Evolutionary conservation across 2,797 vertebrate genomes (phyloP).

Genomic region (Linurgus olivaceus): DNA sequence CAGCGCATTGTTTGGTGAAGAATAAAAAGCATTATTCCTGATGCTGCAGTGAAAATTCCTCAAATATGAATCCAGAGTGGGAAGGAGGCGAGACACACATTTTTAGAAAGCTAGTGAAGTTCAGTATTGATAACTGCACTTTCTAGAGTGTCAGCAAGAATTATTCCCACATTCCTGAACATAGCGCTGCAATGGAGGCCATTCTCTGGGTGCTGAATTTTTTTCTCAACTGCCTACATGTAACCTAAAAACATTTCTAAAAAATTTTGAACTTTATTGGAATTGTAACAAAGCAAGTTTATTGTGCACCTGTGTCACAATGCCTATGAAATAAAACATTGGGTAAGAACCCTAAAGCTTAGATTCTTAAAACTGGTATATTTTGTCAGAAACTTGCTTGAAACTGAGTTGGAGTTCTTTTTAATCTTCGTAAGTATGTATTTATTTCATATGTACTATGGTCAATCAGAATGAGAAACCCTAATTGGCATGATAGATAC

Average conservation of each 20-base stretch:
- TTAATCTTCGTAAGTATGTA: not conserved
- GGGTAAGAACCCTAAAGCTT: not conserved
- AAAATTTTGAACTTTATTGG: not conserved
- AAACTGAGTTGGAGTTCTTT: not conserved
- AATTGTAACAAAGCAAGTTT: not conserved
- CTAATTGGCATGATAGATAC: not conserved
- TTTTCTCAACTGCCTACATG: not conserved
- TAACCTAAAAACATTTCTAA: not conserved
- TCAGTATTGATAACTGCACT: not conserved
- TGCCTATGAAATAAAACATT: not conserved
- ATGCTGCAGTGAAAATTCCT: conserved; percentile 19
- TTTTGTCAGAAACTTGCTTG: not conserved
- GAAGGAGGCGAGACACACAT: not conserved
- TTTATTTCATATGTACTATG: not conserved
- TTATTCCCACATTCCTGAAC: not conserved
- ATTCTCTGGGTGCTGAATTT: not conserved
- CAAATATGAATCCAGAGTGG: not conserved
- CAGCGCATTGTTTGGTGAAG: conserved; percentile 83
- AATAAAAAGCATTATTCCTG: conserved; percentile 67
- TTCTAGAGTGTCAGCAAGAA: not conserved
- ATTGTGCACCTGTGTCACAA: not conserved
- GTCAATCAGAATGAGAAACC: conserved; percentile 5
- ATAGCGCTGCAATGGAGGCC: not conserved
- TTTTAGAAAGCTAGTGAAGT: not conserved
- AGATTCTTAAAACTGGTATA: not conserved